A percentile compares a stretch with the other conserved stretches of the same genome.
Evolutionary conservation across 30 jellyfish, hydroid and myxozoan species (phyloP).

Genomic region (Aurelia sp.): DNA sequence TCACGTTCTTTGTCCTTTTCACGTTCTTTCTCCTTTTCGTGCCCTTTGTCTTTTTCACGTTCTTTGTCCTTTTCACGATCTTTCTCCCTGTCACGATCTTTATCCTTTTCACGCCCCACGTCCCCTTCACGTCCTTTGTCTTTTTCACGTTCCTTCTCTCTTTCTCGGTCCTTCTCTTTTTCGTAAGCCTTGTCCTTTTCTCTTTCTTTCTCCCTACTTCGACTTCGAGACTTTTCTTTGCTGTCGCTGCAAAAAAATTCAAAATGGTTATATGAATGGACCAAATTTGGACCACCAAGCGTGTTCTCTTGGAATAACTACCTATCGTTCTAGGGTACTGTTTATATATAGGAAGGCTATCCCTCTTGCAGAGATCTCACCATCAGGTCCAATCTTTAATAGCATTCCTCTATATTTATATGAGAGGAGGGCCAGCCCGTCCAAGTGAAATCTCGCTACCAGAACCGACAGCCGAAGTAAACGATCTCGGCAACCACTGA

Average conservation of each 20-base stretch:
- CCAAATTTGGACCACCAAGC: too few relatives aligned
- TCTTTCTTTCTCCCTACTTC: slow-evolving; percentile 9
- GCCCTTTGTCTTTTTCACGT: neutral
- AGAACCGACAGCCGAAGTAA: too few relatives aligned
- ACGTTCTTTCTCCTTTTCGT: neutral
- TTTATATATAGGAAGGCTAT: too few relatives aligned
- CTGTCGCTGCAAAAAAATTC: neutral
- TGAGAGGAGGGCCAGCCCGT: too few relatives aligned
- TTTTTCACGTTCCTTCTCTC: neutral
- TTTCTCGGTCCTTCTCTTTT: neutral
- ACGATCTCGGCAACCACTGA: too few relatives aligned
- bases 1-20: neutral
- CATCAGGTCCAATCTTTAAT: too few relatives aligned
- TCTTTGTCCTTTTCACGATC: slow-evolving; percentile 5
- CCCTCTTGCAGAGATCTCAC: too few relatives aligned
- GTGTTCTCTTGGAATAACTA: too few relatives aligned
- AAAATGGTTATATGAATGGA: too few relatives aligned
- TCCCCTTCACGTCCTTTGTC: slow-evolving; percentile 10
- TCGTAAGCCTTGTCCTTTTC: neutral
- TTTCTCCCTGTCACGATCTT: neutral
- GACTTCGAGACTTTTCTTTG: slow-evolving; percentile 4
- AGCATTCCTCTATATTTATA: too few relatives aligned
- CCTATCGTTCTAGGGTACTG: too few relatives aligned
- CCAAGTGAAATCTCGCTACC: too few relatives aligned
- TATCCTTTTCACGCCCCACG: neutral